Conservation (phyloP, 53 echinoderm and acorn worm species). For the Paracentrotus lividus region DNA sequence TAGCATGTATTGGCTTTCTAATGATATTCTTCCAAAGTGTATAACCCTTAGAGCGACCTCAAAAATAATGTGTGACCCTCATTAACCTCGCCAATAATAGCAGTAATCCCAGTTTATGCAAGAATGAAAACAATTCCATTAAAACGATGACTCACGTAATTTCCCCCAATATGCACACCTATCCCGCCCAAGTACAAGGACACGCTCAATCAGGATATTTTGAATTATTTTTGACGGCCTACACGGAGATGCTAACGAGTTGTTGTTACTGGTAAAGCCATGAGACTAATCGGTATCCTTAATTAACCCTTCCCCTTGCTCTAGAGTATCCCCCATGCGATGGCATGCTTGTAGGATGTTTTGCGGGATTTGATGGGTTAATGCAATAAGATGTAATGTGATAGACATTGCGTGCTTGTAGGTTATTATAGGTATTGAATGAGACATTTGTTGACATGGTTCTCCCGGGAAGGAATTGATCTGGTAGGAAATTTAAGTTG, state of each 20-base stretch:
- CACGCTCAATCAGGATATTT: slow-evolving; percentile 23
- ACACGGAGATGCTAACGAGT: slow-evolving; percentile 18
- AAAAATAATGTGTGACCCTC: background rate
- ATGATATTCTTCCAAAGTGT: background rate
- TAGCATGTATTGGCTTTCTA: background rate
- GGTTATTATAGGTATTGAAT: background rate
- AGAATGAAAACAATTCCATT: slow-evolving; percentile 51
- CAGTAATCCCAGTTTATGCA: slow-evolving; percentile 21
- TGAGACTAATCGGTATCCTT: slow-evolving; percentile 14
- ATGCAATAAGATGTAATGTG: background rate
- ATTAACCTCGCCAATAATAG: background rate
- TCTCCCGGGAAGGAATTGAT: background rate
- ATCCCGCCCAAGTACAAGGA: slow-evolving; percentile 41
- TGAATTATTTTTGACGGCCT: background rate
- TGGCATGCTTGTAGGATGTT: background rate
- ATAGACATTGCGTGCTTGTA: background rate
- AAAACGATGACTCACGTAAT: slow-evolving; percentile 31
- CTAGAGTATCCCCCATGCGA: background rate
- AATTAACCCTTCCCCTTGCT: slow-evolving; percentile 12
- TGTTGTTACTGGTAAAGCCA: slow-evolving; percentile 26
- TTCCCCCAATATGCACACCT: slow-evolving; percentile 42
- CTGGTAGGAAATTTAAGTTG: background rate
- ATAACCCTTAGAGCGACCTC: background rate
- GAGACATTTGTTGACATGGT: background rate
- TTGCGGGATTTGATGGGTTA: background rate